Evolutionary conservation across 2,113 vertebrate genomes (phyloP).

Genomic region (Emydocephalus ijimae): DNA sequence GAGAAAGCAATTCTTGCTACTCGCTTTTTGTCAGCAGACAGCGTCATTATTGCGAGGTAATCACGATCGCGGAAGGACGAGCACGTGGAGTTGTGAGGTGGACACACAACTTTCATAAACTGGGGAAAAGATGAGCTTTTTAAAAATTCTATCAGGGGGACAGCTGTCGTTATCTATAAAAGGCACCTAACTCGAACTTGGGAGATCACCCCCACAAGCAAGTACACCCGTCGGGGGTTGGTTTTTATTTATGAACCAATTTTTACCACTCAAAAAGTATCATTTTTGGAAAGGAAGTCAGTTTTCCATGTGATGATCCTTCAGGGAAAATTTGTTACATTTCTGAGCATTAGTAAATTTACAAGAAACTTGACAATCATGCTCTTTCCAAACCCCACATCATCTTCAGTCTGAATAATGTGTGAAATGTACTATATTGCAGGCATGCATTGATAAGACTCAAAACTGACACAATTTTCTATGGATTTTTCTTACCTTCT

Average conservation of each 20-base stretch:
- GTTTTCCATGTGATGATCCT: not conserved
- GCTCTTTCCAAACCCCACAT: not conserved
- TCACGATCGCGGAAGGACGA: not conserved
- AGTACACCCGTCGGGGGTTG: not conserved
- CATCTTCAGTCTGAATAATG: not conserved
- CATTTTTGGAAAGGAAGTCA: not conserved
- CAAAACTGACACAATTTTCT: not conserved
- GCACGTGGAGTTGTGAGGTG: not conserved
- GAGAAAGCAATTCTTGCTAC: not conserved
- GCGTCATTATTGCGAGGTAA: not conserved
- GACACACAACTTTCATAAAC: not conserved
- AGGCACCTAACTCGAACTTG: not conserved
- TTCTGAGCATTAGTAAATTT: not conserved
- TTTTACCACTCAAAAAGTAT: not conserved
- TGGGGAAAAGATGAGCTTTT: not conserved
- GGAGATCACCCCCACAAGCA: not conserved
- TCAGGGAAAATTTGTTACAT: not conserved
- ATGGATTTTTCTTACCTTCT: not conserved
- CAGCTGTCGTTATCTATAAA: not conserved
- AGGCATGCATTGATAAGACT: not conserved
- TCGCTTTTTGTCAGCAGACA: not conserved
- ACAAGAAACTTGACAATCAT: not conserved
- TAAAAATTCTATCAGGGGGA: not conserved
- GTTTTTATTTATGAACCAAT: not conserved
- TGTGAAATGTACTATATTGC: not conserved